Base-by-base conservation (phyloP, 2,888 invertebrate species). In the Diarsia rubi region DNA sequence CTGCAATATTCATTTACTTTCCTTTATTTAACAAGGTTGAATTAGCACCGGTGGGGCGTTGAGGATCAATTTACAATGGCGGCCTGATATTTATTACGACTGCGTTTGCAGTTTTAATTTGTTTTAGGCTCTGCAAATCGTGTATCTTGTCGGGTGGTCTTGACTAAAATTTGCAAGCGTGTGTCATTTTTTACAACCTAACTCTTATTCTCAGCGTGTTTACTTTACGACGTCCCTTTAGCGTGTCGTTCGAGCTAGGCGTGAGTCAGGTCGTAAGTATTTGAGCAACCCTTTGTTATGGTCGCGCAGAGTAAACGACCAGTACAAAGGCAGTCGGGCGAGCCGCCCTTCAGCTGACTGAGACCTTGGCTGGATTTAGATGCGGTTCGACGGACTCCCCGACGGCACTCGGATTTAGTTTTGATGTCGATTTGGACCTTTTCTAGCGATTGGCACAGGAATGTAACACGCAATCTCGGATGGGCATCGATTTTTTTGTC, bases 331-430 rank as follows among this genome's bases (percentile, higher is more conserved):
- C 94, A 90, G 92, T 89, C 94, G 93, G 93, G 91, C 96, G 94
- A 88, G 91, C 91, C 93, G 96, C 95, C 96, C 96, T 96, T 96
- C 95, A 96, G 93, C 92, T 92, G 91, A 88, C 91, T 90, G 91
- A 95, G 95, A 95, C 96, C 96, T 96, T 96, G 96, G 95, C 93
- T 96, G 95, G 92, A 95, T 96, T 95, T 96, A 96, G 96, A 91
- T 92, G 92, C 94, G 91, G 96, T 96, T 95, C 95, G 96, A 93
- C 88, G 94, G 94, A 95, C 96, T 94, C 92, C 85, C 86, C 91
- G 91, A 91, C 92, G 89, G 88, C 90, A 92, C 93, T 95, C 90
- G 92, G 31, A 94, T 94, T 95, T 93, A 94, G 92, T 93, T 93
- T 92, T 91, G 88, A 92, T 91, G 92, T 94, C 90, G 90, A 88